Evolutionary conservation across 2,113 vertebrate genomes (phyloP).

Genomic region (Bufo gargarizans): DNA sequence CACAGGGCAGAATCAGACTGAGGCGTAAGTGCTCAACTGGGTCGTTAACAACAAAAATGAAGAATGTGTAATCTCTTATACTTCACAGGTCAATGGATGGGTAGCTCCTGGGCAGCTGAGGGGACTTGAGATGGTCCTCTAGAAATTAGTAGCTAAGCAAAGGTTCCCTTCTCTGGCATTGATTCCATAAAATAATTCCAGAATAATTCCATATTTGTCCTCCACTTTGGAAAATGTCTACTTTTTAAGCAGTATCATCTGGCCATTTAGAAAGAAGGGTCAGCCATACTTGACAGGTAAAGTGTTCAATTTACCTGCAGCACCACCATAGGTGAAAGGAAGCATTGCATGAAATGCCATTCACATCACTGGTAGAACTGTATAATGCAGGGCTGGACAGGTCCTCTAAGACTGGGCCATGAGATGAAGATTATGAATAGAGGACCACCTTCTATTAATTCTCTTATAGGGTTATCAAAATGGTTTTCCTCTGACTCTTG

Average conservation of each 20-base stretch:
- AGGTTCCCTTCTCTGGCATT: neutral
- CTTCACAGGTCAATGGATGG: too few species aligned
- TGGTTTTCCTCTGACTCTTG: too few species aligned
- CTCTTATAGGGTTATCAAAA: too few species aligned
- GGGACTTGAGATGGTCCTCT: too few species aligned
- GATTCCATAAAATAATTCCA: neutral
- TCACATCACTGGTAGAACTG: neutral
- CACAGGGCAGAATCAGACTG: neutral
- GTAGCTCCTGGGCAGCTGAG: neutral
- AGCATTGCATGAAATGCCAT: neutral
- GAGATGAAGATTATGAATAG: too few species aligned
- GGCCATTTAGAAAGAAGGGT: too few species aligned
- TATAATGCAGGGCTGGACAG: neutral
- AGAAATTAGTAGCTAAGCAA: neutral
- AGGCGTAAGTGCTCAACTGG: slow-evolving; percentile 5
- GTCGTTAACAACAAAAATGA: neutral
- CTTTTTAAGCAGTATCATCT: too few species aligned
- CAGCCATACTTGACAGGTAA: too few species aligned
- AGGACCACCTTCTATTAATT: too few species aligned
- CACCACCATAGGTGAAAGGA: neutral
- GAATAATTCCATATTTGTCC: too few species aligned
- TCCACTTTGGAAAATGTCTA: too few species aligned
- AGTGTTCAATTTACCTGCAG: neutral
- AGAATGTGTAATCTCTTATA: neutral
- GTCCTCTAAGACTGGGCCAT: neutral